A percentile compares a stretch with the other conserved stretches of the same genome.
Evolutionary conservation across 2,888 invertebrate species (phyloP).

Genomic region (Tetrapedia diversipes): DNA sequence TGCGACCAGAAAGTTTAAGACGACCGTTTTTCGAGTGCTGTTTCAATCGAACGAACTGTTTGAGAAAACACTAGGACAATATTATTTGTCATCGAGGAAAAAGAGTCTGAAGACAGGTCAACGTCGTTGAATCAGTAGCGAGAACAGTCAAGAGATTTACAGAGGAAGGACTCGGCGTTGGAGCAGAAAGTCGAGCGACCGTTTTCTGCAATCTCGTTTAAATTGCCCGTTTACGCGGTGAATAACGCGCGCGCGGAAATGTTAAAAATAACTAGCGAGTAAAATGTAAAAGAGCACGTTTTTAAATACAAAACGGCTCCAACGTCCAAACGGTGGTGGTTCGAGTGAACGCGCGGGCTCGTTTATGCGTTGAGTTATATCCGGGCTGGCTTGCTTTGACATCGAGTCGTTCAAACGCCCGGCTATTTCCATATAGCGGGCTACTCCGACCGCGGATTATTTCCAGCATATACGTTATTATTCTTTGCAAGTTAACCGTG

Average conservation of each 20-base stretch:
- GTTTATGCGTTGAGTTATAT: constrained; percentile 54
- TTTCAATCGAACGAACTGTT: too few species aligned
- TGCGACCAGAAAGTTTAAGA: too few species aligned
- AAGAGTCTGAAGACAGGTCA: too few species aligned
- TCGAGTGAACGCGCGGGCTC: constrained; percentile 7
- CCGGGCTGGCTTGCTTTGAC: constrained; percentile 48
- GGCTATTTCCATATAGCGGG: constrained; percentile 59
- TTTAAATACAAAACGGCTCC: too few species aligned
- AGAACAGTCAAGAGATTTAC: background rate
- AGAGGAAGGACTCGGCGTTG: background rate
- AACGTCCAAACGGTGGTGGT: background rate
- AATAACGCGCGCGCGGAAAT: background rate
- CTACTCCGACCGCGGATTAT: constrained; percentile 51
- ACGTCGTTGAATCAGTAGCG: too few species aligned
- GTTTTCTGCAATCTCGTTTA: constrained; percentile 1
- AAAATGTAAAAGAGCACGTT: constrained; percentile 35
- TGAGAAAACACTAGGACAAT: too few species aligned
- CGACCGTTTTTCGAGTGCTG: too few species aligned
- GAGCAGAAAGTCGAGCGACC: background rate
- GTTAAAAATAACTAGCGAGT: constrained; percentile 18
- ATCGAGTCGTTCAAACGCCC: constrained; percentile 53
- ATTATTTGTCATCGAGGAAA: too few species aligned
- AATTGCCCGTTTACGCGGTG: constrained; percentile 1
- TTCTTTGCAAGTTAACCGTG: constrained; percentile 56
- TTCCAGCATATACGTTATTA: constrained; percentile 58